phyloP scores from a whole-genome alignment of 2,888 invertebrate genomes.

The Coenonympha arcania region DNA sequence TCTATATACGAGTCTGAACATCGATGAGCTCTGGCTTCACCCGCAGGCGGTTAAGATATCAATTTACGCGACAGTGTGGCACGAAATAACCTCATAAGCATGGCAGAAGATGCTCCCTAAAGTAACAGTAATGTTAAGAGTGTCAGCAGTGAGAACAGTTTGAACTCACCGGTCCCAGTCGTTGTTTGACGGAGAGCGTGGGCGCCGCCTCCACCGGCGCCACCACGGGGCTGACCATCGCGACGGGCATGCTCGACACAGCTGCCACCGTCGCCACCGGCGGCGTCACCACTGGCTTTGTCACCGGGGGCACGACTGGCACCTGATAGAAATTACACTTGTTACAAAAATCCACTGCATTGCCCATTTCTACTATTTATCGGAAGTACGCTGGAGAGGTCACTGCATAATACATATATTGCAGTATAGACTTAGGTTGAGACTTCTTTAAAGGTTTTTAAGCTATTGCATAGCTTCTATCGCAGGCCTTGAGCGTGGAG shows the following conservation, averaged over 20 bases:
- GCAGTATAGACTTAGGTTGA: no score
- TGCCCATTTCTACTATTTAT: not conserved
- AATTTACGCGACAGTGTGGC: not conserved
- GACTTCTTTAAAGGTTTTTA: no score
- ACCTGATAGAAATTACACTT: constrained; percentile 13
- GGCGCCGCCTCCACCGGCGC: constrained; percentile 18
- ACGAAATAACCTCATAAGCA: no score
- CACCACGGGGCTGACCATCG: constrained; percentile 35
- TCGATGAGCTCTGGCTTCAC: no score
- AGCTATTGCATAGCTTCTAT: no score
- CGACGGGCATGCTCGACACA: constrained; percentile 29
- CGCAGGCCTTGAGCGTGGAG: no score
- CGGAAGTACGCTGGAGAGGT: no score
- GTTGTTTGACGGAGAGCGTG: constrained; percentile 45
- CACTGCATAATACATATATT: no score
- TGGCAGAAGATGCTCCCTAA: no score
- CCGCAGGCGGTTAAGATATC: no score
- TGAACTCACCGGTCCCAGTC: constrained; percentile 61
- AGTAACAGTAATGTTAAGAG: no score
- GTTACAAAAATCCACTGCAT: not conserved
- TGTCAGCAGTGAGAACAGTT: not conserved
- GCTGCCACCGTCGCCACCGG: constrained; percentile 1
- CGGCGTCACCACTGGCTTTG: constrained; percentile 14
- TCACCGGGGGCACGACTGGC: constrained; percentile 29
- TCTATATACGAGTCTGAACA: no score